Conservation (phyloP, 2,888 invertebrate genomes). For the Eupithecia abbreviata region DNA sequence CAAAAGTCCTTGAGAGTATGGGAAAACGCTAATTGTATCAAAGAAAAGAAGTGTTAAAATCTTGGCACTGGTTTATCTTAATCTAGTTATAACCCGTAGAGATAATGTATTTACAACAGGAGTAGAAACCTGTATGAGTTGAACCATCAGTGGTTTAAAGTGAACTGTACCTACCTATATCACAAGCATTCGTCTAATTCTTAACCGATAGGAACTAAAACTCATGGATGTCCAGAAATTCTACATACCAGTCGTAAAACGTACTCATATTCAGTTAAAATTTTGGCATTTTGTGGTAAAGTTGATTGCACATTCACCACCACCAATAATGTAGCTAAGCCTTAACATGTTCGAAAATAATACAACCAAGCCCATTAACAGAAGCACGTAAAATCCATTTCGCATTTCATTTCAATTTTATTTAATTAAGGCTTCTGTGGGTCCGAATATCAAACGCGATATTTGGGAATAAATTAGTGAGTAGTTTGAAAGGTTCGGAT, state of each 20-base stretch:
- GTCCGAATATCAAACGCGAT: slow-evolving; percentile 35
- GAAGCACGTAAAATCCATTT: slow-evolving; percentile 84
- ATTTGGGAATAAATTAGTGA: slow-evolving; percentile 37
- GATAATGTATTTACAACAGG: too few species aligned
- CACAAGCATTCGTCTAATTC: neutral
- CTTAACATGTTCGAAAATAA: slow-evolving; percentile 79
- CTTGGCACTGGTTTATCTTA: neutral
- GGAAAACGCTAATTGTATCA: neutral
- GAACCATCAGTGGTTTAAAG: neutral
- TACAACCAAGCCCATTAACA: slow-evolving; percentile 78
- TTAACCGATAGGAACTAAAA: neutral
- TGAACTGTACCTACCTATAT: neutral
- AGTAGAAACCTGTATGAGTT: neutral
- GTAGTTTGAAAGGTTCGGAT: slow-evolving; percentile 30
- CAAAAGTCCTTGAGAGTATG: neutral
- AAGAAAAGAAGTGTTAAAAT: neutral
- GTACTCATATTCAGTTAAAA: neutral
- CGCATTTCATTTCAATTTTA: slow-evolving; percentile 82
- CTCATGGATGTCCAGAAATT: neutral
- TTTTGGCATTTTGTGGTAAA: neutral
- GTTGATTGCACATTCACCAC: neutral
- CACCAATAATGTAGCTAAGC: slow-evolving; percentile 32
- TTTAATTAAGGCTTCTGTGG: slow-evolving; percentile 80
- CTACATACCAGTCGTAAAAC: neutral
- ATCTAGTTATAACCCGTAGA: neutral